Conservation (phyloP, 2,113 vertebrate genomes). For the Pontoporia blainvillei region DNA sequence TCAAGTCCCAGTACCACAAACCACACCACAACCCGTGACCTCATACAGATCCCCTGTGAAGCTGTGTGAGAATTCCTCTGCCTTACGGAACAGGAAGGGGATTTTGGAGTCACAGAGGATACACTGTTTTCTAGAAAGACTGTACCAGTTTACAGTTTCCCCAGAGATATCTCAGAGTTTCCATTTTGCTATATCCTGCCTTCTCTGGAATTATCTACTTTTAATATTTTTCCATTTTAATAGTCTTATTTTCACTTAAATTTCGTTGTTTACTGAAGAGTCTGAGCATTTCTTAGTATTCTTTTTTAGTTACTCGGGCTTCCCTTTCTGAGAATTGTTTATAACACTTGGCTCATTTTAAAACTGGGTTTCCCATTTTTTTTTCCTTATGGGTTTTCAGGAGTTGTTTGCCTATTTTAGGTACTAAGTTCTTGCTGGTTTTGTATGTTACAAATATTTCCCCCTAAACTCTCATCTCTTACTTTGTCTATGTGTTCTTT, state of each 20-base stretch:
- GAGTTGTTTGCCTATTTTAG: background rate
- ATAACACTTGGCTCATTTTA: background rate
- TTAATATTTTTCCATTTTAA: background rate
- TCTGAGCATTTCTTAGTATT: background rate
- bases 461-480: background rate
- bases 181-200: background rate
- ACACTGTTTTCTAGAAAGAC: background rate
- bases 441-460: slow-evolving; percentile 19
- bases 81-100: background rate
- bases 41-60: background rate
- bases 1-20: background rate
- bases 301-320: background rate
- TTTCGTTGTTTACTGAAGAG: slow-evolving; percentile 5
- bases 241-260: background rate
- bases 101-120: background rate
- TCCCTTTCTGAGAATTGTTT: background rate
- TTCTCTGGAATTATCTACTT: background rate
- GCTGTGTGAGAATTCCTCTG: background rate
- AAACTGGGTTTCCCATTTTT: background rate
- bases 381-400: slow-evolving; percentile 13
- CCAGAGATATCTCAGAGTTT: background rate
- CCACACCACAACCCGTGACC: background rate
- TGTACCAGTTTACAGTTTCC: background rate
- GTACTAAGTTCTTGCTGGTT: background rate
- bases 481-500: background rate